Evolutionary conservation across 2,888 invertebrate species (phyloP).

Genomic region (Sylvicola cinctus): DNA sequence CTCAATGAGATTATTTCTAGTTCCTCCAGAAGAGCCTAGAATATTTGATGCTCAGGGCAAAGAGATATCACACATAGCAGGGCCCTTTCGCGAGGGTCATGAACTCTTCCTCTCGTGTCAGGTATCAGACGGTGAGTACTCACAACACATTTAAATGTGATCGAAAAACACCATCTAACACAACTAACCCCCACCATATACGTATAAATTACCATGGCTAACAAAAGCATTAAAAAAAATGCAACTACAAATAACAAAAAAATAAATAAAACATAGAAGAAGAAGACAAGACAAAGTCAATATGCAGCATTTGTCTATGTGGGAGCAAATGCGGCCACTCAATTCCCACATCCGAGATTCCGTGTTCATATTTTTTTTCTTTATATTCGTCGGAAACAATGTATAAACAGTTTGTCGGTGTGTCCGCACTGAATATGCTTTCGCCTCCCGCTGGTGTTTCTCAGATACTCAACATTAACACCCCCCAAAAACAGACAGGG

Average conservation of each 20-base stretch:
- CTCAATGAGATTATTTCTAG: too few species aligned
- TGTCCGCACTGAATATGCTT: too few species aligned
- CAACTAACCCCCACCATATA: not conserved
- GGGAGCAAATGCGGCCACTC: not conserved
- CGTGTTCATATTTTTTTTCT: too few species aligned
- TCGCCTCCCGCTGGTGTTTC: too few species aligned
- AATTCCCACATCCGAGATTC: too few species aligned
- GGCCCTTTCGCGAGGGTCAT: constrained; percentile 73
- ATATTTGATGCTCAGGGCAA: constrained; percentile 68
- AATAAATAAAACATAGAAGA: not conserved
- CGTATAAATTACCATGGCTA: too few species aligned
- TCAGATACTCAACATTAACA: too few species aligned
- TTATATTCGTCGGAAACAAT: too few species aligned
- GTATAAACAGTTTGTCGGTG: too few species aligned
- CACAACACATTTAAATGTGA: too few species aligned
- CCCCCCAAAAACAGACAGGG: too few species aligned
- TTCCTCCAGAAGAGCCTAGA: constrained; percentile 57
- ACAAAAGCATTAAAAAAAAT: too few species aligned
- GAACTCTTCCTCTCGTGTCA: constrained; percentile 67
- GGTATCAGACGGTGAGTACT: constrained; percentile 58
- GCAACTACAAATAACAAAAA: not conserved
- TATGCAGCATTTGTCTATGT: not conserved
- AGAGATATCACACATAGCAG: constrained; percentile 56
- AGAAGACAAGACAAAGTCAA: not conserved
- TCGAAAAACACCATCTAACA: not conserved